Conservation (phyloP, 2,113 vertebrate species). For the Turnix velox region DNA sequence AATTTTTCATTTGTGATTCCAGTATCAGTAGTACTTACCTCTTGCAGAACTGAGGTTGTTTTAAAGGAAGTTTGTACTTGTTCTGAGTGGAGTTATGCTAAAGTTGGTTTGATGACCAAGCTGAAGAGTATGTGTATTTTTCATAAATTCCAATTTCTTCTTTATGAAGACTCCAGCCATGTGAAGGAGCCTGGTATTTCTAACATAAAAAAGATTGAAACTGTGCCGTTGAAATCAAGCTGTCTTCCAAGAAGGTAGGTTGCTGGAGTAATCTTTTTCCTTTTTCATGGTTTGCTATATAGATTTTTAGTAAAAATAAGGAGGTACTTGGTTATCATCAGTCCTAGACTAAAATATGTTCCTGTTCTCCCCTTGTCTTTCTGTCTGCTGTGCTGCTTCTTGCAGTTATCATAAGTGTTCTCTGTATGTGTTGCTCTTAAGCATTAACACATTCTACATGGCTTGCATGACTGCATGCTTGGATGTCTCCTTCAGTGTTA, state of each 20-base stretch:
- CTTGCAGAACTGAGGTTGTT: not conserved
- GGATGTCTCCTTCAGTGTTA: not conserved
- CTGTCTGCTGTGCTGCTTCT: not conserved
- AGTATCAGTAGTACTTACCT: not conserved
- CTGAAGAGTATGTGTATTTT: not conserved
- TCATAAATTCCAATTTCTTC: not conserved
- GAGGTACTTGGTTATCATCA: not conserved
- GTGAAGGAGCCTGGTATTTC: conserved; percentile 44
- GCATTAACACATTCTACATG: not conserved
- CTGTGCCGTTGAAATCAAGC: not conserved
- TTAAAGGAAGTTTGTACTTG: not conserved
- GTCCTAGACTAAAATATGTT: not conserved
- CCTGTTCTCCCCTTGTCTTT: not conserved
- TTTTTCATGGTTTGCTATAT: not conserved
- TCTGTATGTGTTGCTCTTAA: not conserved
- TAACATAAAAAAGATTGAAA: conserved; percentile 2
- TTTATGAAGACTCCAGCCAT: not conserved
- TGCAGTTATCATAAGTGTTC: not conserved
- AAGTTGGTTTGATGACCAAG: not conserved
- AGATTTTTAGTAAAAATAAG: not conserved
- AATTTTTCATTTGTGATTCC: not conserved
- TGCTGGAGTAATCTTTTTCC: not conserved
- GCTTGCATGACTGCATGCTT: not conserved
- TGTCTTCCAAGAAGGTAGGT: conserved; percentile 55
- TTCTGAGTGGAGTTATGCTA: not conserved